Evolutionary conservation across 2,113 vertebrate genomes (phyloP), one percentile per base, ranked within the genome.

Genomic region (Percina caprodes): DNA sequence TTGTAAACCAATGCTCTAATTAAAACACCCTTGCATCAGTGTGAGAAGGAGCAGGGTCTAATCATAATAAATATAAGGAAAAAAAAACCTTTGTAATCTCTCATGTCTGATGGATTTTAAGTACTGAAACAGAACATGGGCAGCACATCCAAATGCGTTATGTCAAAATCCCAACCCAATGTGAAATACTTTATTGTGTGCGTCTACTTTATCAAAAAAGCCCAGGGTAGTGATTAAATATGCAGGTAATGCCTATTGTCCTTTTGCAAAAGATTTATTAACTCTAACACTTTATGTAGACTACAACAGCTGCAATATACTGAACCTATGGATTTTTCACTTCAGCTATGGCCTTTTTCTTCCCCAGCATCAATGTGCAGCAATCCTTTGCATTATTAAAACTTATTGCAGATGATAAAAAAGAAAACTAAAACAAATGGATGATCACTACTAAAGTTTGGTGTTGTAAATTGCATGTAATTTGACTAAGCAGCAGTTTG

Each of bases 61-160:
- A 24, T 51, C 42, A 55, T 74, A 58, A 82, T 62, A 2, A 12
- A 86, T 69, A 35, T 68, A 45, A 35, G 13, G 10, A 55, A 69
- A 58, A n/a, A 52, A 30, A 48, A 72, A 24, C 49, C 15, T 39
- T 10, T 51, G 61, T 76, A 62, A 77, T 79, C 39, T 66, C 51
- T 85, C 58, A 73, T 55, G 19, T 11, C 23, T 84, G 82, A 82
- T 84, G 61, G 75, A 82, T 79, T 84, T 74, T 48, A 86, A 85
- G 45, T 58, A 33, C 24, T 54, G 56, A 48, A 24, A 55, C 58
- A 70, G 42, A 86, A 80, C 23, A 66, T 48, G 75, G 74, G 74
- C n/a, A 69, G 69, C 83, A 70, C 49, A 85, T 80, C 54, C 61
- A 75, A 66, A 74, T 35, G 81, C 76, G 63, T 66, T 68, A 56